Evolutionary conservation across 2,888 invertebrate species (phyloP).

Genomic region (Sylvicola cinctus): DNA sequence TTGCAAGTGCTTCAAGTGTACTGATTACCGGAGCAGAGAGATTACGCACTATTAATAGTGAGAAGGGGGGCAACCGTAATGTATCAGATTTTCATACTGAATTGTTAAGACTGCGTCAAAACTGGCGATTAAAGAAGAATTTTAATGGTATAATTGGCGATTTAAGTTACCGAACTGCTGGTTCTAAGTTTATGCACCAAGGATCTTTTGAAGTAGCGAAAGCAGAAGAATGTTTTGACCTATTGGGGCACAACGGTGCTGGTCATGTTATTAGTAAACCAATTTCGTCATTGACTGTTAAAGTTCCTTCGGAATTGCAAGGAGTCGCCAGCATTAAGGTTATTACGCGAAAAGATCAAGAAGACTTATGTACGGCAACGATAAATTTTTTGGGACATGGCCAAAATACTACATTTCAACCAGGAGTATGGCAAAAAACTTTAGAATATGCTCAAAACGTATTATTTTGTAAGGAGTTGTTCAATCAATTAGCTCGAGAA

Average conservation of each 20-base stretch:
- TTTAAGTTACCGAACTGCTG: constrained; percentile 86
- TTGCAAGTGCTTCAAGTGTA: constrained; percentile 70
- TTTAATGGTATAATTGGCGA: constrained; percentile 90
- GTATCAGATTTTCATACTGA: constrained; percentile 87
- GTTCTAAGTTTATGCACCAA: constrained; percentile 81
- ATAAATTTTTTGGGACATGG: constrained; percentile 59
- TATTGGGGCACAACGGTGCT: constrained; percentile 27
- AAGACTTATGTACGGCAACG: constrained; percentile 68
- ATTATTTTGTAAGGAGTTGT: constrained; percentile 88
- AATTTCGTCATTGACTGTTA: constrained; percentile 66
- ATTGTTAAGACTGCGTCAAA: constrained; percentile 66
- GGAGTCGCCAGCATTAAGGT: constrained; percentile 94
- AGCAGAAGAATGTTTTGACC: constrained; percentile 54
- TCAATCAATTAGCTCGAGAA: constrained; percentile 82
- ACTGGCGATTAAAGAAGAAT: constrained; percentile 92
- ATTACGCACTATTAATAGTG: constrained; percentile 59
- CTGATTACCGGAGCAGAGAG: constrained; percentile 72
- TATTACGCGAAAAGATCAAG: constrained; percentile 85
- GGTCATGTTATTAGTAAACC: constrained; percentile 26
- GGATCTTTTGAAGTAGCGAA: constrained; percentile 93
- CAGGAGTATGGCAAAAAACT: constrained; percentile 78
- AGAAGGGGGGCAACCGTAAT: constrained; percentile 51
- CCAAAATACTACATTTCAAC: constrained; percentile 42
- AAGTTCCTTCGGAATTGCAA: constrained; percentile 83
- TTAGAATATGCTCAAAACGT: constrained; percentile 96